These are phyloP conservation scores for Thrips palmi DNA, from an alignment of 1,140 invertebrate species.

Conservation along the genomic window DNA sequence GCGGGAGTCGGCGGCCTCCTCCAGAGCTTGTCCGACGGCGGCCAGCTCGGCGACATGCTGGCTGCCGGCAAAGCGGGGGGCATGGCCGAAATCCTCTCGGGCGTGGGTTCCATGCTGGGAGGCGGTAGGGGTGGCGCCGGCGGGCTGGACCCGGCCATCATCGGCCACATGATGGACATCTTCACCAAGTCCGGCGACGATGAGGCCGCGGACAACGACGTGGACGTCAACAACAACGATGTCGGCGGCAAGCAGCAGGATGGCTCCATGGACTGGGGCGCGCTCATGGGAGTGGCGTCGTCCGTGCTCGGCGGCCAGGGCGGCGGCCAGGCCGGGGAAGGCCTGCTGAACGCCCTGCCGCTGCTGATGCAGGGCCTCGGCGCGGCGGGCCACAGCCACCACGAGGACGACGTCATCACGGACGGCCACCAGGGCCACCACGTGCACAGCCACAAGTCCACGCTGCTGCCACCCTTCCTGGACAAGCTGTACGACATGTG, in stretches of 20 bases:
- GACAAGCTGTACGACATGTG: constrained; percentile 54
- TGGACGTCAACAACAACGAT: constrained; percentile 16
- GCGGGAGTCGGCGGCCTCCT: constrained; percentile 10
- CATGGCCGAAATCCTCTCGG: constrained; percentile 18
- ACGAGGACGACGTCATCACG: constrained; percentile 50
- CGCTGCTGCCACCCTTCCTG: constrained; percentile 47
- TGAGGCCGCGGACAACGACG: constrained; percentile 14
- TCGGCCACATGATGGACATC: constrained; percentile 32
- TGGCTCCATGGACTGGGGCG: constrained; percentile 29
- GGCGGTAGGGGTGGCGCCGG: constrained; percentile 23
- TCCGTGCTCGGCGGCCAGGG: constrained; percentile 16
- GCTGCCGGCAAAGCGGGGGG: constrained; percentile 14
- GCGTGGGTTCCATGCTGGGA: constrained; percentile 13
- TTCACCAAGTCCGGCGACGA: constrained; percentile 19
- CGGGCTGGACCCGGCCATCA: constrained; percentile 30
- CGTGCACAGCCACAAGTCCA: constrained; percentile 5
- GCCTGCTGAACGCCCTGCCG: constrained; percentile 38
- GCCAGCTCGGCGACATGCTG: constrained; percentile 16
- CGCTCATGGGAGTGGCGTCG: constrained; percentile 38
- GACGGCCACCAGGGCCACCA: constrained; percentile 23
- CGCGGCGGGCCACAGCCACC: constrained; percentile 27
- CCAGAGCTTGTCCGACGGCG: constrained; percentile 12
- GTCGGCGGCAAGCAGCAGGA: constrained; percentile 14
- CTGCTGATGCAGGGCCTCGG: constrained; percentile 39
- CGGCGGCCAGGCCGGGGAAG: constrained; percentile 21